Evolutionary conservation across 2,113 vertebrate species (phyloP), one percentile per base, ranked within the genome.

Genomic region (Hirundichthys speculiger): DNA sequence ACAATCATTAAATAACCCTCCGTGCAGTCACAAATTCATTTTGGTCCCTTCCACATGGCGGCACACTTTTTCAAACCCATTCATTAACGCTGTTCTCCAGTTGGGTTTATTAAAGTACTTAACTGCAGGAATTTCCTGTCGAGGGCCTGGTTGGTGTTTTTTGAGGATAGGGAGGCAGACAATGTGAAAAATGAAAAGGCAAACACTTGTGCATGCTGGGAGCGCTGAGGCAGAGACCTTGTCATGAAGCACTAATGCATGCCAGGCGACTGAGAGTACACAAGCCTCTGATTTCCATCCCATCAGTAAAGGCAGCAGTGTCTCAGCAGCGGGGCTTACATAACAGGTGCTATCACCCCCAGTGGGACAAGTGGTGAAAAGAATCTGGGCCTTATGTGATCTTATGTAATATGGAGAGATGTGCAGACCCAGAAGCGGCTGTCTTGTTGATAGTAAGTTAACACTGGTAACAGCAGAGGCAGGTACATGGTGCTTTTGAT

Each of bases 121-220:
- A 84, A 83, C 75, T 80, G 67, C 48, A 3, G 11, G 62, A 57
- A 82, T 87, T 79, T 64, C 76, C 88, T 78, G 84, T 65, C 24
- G 2, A 39, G 7, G n/a, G 41, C 50, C 7, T 0, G 51, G 61
- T 30, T 0, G 2, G 62, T 25, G 57, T 76, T 21, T 75, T 55
- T n/a, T 10, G 10, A 22, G 58, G 73, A 47, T 60, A 46, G 80
- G 25, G 59, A 77, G 13, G 39, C 45, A 40, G 43, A 55, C 59
- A 66, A 66, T 38, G 46, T 41, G 65, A 59, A 76, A 87, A 90
- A 87, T 85, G 82, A 84, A 87, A 86, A 84, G 67, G 52, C 75
- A 73, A 87, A 74, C 69, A 74, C 52, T 88, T 85, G 64, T 63
- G 60, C 73, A 42, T 41, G 40, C 48, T 60, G 80, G 58, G 69